Evolutionary conservation across 2,888 invertebrate species (phyloP).

Genomic region (Eupithecia exiguata): DNA sequence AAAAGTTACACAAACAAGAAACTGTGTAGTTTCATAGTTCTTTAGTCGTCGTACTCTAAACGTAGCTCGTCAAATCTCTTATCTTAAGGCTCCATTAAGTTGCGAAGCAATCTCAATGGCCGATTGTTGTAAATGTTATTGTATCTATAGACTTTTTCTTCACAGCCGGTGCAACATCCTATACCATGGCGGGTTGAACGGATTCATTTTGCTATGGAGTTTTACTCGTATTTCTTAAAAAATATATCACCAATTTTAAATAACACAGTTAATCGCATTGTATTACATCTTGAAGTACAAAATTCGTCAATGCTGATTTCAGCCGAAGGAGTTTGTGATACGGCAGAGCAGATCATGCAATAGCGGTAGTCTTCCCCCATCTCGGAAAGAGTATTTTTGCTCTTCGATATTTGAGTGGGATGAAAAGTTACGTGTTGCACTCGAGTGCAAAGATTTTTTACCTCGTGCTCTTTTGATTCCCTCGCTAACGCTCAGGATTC

Average conservation of each 20-base stretch:
- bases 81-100: neutral
- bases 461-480: too few relatives aligned
- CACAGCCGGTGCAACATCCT: constrained; percentile 16
- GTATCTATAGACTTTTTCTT: neutral
- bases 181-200: constrained; percentile 24
- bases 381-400: too few relatives aligned
- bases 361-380: too few relatives aligned
- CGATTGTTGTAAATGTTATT: constrained; percentile 7
- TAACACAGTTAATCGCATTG: constrained; percentile 15
- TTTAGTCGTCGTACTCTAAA: neutral
- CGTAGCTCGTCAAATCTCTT: neutral
- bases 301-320: neutral
- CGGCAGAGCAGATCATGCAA: too few relatives aligned
- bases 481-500: too few relatives aligned
- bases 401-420: too few relatives aligned
- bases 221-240: constrained; percentile 12
- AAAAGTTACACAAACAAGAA: neutral
- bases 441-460: too few relatives aligned
- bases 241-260: constrained; percentile 15
- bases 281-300: constrained; percentile 11
- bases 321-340: neutral
- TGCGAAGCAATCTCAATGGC: constrained; percentile 3
- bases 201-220: constrained; percentile 21
- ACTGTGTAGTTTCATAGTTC: neutral
- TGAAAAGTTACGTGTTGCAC: too few relatives aligned